Evolutionary conservation across 2,113 vertebrate species (phyloP).

Genomic region (Alethe diademata): DNA sequence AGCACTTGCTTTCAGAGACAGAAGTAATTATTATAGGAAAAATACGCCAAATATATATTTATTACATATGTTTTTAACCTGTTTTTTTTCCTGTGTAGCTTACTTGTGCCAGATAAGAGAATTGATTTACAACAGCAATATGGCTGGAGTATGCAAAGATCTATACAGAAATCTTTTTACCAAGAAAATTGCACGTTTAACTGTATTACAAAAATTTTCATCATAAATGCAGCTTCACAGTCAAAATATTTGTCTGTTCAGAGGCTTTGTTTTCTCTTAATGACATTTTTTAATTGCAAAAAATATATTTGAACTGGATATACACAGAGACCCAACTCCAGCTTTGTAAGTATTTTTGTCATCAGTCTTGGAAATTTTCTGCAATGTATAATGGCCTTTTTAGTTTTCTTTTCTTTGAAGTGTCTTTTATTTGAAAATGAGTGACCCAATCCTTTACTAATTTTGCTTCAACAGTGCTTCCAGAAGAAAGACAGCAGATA

Average conservation of each 20-base stretch:
- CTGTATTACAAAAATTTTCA: neutral
- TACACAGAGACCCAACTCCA: neutral
- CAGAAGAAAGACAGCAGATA: neutral
- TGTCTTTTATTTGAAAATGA: neutral
- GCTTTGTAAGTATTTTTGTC: neutral
- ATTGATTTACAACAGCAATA: neutral
- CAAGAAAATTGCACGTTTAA: neutral
- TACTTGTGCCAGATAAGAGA: neutral
- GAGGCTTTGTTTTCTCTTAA: neutral
- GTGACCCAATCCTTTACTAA: neutral
- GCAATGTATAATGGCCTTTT: neutral
- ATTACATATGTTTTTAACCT: neutral
- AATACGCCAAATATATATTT: neutral
- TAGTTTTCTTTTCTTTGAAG: neutral
- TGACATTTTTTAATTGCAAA: neutral
- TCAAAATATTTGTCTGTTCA: neutral
- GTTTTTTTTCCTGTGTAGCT: neutral
- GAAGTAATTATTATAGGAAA: neutral
- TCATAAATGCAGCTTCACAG: neutral
- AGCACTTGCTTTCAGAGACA: neutral
- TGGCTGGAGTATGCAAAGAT: neutral
- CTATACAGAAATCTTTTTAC: neutral
- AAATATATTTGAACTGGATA: neutral
- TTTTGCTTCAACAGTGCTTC: neutral
- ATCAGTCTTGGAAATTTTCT: neutral